Conservation (phyloP, 2,113 vertebrate species). For the Anolis carolinensis region DNA sequence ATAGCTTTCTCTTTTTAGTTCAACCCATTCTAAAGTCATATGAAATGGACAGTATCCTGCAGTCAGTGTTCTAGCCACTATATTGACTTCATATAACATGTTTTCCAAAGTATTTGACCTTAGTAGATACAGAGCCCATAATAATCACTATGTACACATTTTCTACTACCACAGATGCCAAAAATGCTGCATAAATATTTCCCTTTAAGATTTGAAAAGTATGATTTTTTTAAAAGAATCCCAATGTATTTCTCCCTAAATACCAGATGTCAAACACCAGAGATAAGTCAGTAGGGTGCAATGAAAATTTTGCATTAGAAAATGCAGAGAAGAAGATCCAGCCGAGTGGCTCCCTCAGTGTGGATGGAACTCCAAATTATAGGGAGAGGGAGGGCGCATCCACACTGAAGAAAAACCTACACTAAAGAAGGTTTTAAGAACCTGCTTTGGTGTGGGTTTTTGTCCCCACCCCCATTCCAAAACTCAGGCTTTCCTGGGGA, state of each 20-base stretch:
- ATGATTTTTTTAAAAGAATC: neutral
- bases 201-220: neutral
- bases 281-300: neutral
- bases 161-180: neutral
- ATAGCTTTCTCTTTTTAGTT: neutral
- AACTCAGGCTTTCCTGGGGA: too few species aligned
- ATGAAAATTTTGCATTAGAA: too few species aligned
- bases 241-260: neutral
- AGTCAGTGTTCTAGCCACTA: neutral
- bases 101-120: neutral
- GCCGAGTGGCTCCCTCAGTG: too few species aligned
- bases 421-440: too few species aligned
- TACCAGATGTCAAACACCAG: neutral
- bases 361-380: too few species aligned
- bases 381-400: too few species aligned
- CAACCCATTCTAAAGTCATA: neutral
- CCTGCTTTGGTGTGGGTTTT: too few species aligned
- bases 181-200: constrained; percentile 1
- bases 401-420: too few species aligned
- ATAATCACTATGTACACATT: neutral
- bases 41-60: neutral
- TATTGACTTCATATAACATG: neutral
- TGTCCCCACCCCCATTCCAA: too few species aligned
- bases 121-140: neutral
- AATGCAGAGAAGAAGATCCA: too few species aligned